Conservation (phyloP, 1,140 invertebrate genomes). For the Aphelinus atriplicis region DNA sequence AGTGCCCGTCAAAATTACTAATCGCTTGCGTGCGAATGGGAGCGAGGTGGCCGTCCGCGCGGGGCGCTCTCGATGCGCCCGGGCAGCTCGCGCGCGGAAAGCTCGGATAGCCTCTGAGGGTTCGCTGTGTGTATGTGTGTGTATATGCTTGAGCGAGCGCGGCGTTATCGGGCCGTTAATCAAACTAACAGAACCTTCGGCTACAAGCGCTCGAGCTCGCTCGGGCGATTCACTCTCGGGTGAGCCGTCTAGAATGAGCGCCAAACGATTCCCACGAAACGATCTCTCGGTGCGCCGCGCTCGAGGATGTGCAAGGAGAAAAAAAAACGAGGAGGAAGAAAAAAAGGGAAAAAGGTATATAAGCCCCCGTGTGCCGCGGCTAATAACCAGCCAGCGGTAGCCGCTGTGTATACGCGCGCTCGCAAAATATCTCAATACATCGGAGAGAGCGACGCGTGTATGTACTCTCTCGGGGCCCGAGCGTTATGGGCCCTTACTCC, state of each 20-base stretch:
- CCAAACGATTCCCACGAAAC: constrained; percentile 13
- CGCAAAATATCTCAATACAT: constrained; percentile 21
- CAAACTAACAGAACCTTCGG: constrained; percentile 15
- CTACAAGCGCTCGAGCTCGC: not conserved
- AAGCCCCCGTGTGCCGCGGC: not conserved
- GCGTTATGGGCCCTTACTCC: too few species aligned
- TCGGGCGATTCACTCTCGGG: too few species aligned
- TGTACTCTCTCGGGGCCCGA: not conserved
- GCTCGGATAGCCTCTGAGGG: too few species aligned
- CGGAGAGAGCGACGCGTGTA: not conserved
- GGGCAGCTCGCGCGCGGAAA: too few species aligned
- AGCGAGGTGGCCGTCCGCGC: too few species aligned
- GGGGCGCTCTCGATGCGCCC: too few species aligned
- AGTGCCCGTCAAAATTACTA: too few species aligned
- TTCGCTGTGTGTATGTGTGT: too few species aligned
- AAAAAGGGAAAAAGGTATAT: too few species aligned
- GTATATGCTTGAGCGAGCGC: not conserved
- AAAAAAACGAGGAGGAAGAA: not conserved
- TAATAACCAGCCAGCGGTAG: constrained; percentile 29
- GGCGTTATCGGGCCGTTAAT: constrained; percentile 16
- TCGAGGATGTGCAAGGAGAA: too few species aligned
- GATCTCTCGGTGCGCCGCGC: too few species aligned
- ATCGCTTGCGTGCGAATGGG: too few species aligned
- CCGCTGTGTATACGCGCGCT: not conserved
- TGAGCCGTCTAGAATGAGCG: not conserved